Conservation (phyloP, 2,113 vertebrate genomes). For the Syngnathus floridae region DNA sequence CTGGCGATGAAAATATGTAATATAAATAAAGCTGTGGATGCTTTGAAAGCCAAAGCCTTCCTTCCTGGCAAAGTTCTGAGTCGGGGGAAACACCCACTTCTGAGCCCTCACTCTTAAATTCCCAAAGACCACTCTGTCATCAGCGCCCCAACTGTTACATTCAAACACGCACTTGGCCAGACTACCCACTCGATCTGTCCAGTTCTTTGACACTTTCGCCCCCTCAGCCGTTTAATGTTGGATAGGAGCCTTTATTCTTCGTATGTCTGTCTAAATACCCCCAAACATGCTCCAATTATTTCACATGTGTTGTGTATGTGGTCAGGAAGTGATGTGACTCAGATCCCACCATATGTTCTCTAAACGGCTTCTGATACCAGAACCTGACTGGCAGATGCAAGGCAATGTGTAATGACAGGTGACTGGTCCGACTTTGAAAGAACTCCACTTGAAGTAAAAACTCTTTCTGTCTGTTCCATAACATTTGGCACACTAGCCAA, state of each 20-base stretch:
- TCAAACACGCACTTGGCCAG: constrained; percentile 64
- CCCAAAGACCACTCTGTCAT: constrained; percentile 79
- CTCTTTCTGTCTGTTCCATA: not conserved
- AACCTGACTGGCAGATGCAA: constrained; percentile 56
- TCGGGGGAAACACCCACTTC: constrained; percentile 62
- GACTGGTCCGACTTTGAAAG: constrained; percentile 38
- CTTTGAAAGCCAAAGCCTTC: constrained; percentile 78
- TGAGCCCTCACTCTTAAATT: constrained; percentile 72
- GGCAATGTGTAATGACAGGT: constrained; percentile 52
- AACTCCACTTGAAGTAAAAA: not conserved
- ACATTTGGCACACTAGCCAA: not conserved
- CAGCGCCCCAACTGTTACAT: constrained; percentile 74
- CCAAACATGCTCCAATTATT: constrained; percentile 56
- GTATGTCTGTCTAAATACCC: constrained; percentile 48
- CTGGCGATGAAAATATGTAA: constrained; percentile 73
- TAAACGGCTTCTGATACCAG: constrained; percentile 49
- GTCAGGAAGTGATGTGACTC: constrained; percentile 34
- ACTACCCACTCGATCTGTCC: constrained; percentile 27
- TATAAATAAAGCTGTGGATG: constrained; percentile 75
- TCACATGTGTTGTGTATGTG: constrained; percentile 34
- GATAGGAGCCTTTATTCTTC: constrained; percentile 39
- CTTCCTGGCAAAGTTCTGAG: constrained; percentile 72
- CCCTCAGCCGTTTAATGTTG: constrained; percentile 63
- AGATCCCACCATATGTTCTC: constrained; percentile 35
- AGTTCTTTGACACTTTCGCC: constrained; percentile 41